Base-by-base conservation (phyloP, 37 sponge, comb jelly and placozoan genomes). In the Chondrilla cf. caribensis region DNA sequence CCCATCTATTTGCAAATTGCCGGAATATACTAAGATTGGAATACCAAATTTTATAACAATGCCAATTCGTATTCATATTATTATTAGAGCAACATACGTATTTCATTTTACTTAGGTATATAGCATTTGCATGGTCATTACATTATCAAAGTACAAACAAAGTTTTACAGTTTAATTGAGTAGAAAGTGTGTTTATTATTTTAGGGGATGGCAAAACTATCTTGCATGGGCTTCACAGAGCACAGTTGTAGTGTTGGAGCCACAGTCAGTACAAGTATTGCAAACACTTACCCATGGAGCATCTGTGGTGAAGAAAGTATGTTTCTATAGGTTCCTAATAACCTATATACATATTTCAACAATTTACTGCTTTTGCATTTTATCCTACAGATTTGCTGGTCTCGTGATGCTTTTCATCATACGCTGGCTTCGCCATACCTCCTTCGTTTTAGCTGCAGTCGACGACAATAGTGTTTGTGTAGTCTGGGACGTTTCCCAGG, bases 211-310 rank as follows among this genome's bases (percentile, higher is more conserved):
- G 92, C 90, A 90, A 54, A 83, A 84, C 9, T 82, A 93, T 57
- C 28, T 98, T 7, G 99, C 99, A 0, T 98, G 89, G 67, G 97
- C 93, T 14, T 85, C 90, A 47, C 93, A 92, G n/a, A 91, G 64
- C 43, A 78, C 62, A n/a, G 89, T 98, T 9, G 93, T 93, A 2
- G 95, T 98, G 24, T 77, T 98, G 15, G 95, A 98, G 42, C 90
- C 96, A 15, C 64, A 73, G 58, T 90, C 83, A 17, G 81, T 89
- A 0, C 98, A 95, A 86, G 79, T 87, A 0, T 44, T 97, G 26
- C 98, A 95, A 79, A 91, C 94, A 22, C 86, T 97, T 3, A 36
- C 84, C 0, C 80, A 86, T 24, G 91, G 93, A 78, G 91, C 81
- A 40, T 38, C 43, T 77, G 54, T 65, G 38, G 86, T 96, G n/a